Conservation (phyloP, 2,113 vertebrate genomes). For the Rana temporaria region DNA sequence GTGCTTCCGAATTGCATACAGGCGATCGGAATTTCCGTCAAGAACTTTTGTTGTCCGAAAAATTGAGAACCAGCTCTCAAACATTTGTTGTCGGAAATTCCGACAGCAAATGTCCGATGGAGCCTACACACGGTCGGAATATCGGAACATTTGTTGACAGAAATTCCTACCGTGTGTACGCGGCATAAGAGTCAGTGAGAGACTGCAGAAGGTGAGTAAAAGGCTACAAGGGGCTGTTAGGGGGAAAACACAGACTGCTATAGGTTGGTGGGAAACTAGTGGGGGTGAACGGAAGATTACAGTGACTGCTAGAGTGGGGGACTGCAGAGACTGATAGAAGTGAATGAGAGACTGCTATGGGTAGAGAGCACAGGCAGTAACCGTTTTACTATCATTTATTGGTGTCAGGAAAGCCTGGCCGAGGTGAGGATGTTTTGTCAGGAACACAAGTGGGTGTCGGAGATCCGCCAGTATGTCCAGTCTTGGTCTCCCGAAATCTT, state of each 20-base stretch:
- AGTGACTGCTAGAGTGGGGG: background rate
- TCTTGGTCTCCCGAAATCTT: background rate
- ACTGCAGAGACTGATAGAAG: background rate
- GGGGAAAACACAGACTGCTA: background rate
- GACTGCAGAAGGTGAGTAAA: background rate
- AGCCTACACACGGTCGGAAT: too few species aligned
- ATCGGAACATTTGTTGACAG: too few species aligned
- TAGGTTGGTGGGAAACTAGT: too few species aligned
- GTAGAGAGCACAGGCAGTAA: background rate
- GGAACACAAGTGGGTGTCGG: slow-evolving; percentile 10
- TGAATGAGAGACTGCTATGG: background rate
- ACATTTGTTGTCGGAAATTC: too few species aligned
- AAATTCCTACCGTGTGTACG: too few species aligned
- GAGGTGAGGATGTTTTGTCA: slow-evolving; percentile 2
- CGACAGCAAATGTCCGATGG: too few species aligned
- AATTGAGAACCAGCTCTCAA: too few species aligned
- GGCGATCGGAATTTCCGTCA: too few species aligned
- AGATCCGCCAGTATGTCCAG: slow-evolving; percentile 6
- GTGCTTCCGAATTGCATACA: too few species aligned
- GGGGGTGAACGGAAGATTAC: too few species aligned
- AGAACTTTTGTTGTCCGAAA: too few species aligned
- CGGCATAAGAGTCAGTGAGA: background rate
- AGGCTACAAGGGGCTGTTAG: too few species aligned
- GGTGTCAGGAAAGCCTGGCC: background rate
- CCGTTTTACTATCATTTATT: background rate